A percentile compares a stretch with the other conserved stretches of the same genome.
phyloP scores from a whole-genome alignment of 2,797 vertebrate species.

The Syndactyla subalaris region DNA sequence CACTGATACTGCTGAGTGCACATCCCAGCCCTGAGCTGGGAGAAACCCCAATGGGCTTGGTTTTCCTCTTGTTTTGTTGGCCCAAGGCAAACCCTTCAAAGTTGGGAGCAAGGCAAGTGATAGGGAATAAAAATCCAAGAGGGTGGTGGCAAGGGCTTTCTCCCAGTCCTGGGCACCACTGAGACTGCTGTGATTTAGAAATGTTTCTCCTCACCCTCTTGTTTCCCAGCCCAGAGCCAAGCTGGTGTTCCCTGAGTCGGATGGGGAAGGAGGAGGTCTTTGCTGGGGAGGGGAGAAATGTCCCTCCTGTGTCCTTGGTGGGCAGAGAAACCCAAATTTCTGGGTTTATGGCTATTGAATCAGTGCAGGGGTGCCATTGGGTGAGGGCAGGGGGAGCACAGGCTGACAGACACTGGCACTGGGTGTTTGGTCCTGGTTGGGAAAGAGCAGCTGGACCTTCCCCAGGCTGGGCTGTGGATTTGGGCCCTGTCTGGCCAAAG shows the following conservation, averaged over 20 bases:
- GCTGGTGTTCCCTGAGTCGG: no score
- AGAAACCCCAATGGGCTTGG: background rate
- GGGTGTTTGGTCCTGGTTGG: no score
- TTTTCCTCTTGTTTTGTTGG: background rate
- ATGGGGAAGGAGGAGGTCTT: no score
- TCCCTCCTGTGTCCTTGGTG: background rate
- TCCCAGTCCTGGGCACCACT: background rate
- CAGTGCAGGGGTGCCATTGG: no score
- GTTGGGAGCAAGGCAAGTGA: background rate
- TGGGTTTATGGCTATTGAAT: background rate
- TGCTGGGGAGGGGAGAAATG: background rate
- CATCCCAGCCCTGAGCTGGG: background rate
- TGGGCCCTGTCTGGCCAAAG: background rate
- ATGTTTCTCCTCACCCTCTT: background rate
- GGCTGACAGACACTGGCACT: no score
- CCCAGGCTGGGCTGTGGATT: background rate
- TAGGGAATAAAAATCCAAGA: background rate
- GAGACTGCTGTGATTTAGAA: background rate
- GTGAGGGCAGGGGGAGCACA: no score
- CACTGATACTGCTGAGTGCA: no score
- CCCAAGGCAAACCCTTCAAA: background rate
- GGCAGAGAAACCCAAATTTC: background rate
- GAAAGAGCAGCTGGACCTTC: no score
- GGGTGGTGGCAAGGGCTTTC: background rate
- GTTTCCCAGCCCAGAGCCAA: no score